phyloP scores from a whole-genome alignment of 1,140 invertebrate genomes.

The Meloidogyne floridensis region DNA sequence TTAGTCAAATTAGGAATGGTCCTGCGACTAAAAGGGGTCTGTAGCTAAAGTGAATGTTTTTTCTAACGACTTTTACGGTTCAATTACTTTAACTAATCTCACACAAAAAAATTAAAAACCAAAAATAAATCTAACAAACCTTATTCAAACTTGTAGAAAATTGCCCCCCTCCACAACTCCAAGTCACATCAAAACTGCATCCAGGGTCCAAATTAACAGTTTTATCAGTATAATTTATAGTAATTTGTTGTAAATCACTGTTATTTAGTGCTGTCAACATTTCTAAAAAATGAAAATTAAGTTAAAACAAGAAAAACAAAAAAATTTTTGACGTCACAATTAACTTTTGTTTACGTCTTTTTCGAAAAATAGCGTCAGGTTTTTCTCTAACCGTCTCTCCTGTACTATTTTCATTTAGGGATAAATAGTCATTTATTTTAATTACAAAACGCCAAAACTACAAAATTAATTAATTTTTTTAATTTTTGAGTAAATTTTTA shows the following conservation, averaged over 20 bases:
- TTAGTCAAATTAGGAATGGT: no score
- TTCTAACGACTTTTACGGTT: no score
- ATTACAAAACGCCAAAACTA: no score
- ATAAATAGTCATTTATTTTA: no score
- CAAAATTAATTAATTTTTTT: no score
- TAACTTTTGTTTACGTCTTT: not conserved
- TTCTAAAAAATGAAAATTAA: not conserved
- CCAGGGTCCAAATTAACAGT: not conserved
- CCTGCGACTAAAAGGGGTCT: no score
- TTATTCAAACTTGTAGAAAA: not conserved
- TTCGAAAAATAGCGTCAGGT: not conserved
- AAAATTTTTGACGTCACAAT: not conserved
- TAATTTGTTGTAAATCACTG: not conserved
- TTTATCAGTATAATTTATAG: not conserved
- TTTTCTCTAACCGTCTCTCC: no score
- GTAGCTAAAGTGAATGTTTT: no score
- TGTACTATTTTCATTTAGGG: no score
- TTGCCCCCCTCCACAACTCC: not conserved
- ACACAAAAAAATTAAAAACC: not conserved
- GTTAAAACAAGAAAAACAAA: not conserved
- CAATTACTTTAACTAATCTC: no score
- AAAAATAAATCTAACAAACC: not conserved
- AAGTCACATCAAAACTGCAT: not conserved
- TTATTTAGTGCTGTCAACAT: not conserved
- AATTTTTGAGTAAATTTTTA: no score